These are phyloP conservation scores for Oxyscelio sp. DNA, from an alignment of 2,888 invertebrate species.

Conservation along the genomic window DNA sequence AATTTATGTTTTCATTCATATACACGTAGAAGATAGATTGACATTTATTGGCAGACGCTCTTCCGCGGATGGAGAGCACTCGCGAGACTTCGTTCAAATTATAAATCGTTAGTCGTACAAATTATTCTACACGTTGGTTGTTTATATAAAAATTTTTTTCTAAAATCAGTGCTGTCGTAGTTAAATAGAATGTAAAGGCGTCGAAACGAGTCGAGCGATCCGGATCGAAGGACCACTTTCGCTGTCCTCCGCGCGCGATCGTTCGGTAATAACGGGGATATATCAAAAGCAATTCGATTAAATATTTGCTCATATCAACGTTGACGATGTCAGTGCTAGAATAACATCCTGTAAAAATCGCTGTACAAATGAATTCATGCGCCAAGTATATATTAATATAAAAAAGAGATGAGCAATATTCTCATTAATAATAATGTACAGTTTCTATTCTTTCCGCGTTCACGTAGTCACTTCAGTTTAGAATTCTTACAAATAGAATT, in stretches of 20 bases:
- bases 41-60: constrained; percentile 52
- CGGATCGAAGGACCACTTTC: background rate
- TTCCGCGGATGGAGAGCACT: constrained; percentile 8
- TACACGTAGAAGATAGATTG: constrained; percentile 52
- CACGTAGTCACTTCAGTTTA: background rate
- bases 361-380: constrained; percentile 48
- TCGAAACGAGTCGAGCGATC: background rate
- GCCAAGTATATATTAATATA: constrained; percentile 33
- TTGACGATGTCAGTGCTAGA: constrained; percentile 33
- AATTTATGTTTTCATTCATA: constrained; percentile 57
- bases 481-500: constrained; percentile 3
- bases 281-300: constrained; percentile 48
- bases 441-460: constrained; percentile 15
- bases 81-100: too few relatives aligned
- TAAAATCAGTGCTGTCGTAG: constrained; percentile 15
- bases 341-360: constrained; percentile 36
- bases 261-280: background rate
- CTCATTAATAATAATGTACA: constrained; percentile 43
- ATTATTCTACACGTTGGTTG: background rate
- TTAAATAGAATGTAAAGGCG: background rate
- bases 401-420: constrained; percentile 62
- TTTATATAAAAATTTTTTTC: constrained; percentile 27
- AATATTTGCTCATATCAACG: constrained; percentile 41
- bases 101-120: too few relatives aligned
- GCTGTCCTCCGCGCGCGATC: background rate